These are phyloP conservation scores for rabbit (Oryctolagus cuniculus) DNA, from an alignment of 2,113 vertebrate species.

Conservation along the genomic window DNA sequence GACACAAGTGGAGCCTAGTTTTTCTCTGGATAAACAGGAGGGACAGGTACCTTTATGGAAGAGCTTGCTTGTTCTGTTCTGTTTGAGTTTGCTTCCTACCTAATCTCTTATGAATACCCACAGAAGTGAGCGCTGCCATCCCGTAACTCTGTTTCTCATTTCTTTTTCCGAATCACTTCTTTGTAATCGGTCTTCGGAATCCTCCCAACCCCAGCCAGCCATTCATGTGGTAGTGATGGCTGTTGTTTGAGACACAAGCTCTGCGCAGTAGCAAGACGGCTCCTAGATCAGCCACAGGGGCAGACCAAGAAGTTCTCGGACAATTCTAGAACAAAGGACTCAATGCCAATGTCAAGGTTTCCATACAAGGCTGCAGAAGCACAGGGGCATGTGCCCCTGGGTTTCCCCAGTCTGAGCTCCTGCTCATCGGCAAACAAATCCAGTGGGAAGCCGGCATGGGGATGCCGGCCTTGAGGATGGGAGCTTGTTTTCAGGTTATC, in stretches of 20 bases:
- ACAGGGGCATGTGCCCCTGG: not conserved
- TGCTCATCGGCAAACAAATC: not conserved
- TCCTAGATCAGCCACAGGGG: rapidly evolving
- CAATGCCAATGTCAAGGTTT: not conserved
- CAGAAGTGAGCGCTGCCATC: not conserved
- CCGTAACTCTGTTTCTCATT: not conserved
- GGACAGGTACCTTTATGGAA: not conserved
- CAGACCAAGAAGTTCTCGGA: not conserved
- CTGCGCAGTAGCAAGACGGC: not conserved
- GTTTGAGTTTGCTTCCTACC: not conserved
- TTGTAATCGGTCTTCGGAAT: not conserved
- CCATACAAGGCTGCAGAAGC: not conserved
- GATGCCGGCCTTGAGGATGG: not conserved
- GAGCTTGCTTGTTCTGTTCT: not conserved
- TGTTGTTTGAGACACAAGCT: not conserved
- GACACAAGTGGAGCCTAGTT: not conserved
- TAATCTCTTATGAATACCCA: not conserved
- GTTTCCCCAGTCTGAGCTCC: not conserved
- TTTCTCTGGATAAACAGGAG: not conserved
- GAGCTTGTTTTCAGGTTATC: not conserved
- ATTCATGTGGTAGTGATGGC: not conserved
- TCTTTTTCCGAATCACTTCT: not conserved
- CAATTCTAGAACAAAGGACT: not conserved
- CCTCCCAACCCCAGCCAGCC: no score
- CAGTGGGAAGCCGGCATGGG: not conserved